phyloP scores from a whole-genome alignment of 2,797 vertebrate genomes.

The Tauraco hartlaubi region DNA sequence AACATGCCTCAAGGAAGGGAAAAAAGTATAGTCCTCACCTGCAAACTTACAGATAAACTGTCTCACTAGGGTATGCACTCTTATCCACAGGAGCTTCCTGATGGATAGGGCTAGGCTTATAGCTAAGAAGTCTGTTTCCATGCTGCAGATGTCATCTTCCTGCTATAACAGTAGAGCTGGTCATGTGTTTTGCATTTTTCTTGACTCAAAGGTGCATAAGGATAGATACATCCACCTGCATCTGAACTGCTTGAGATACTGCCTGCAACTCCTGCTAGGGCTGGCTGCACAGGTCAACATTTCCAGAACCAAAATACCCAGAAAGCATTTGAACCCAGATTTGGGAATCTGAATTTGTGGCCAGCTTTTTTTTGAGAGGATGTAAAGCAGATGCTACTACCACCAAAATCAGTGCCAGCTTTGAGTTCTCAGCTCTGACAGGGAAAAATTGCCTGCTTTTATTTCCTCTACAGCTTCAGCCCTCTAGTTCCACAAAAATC shows the following conservation, averaged over 20 bases:
- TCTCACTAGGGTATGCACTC: background rate
- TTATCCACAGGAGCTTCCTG: background rate
- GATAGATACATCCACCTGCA: background rate
- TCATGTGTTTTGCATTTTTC: background rate
- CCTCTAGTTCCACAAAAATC: background rate
- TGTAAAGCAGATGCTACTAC: background rate
- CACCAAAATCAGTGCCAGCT: background rate
- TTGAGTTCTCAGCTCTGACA: background rate
- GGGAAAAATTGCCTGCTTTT: background rate
- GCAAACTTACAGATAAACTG: background rate
- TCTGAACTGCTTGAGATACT: background rate
- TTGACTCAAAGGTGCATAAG: background rate
- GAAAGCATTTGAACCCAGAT: background rate
- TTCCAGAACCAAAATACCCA: background rate
- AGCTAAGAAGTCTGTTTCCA: background rate
- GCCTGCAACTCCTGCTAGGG: background rate
- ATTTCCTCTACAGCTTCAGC: background rate
- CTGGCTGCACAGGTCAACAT: background rate
- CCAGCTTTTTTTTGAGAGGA: background rate
- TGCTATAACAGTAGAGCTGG: background rate
- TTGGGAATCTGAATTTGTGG: background rate
- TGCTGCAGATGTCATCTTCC: background rate
- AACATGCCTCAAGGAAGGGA: background rate
- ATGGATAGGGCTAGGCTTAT: background rate
- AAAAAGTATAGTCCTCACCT: background rate